Evolutionary conservation across 2,888 invertebrate genomes (phyloP).

Genomic region (Ochlodes sylvanus): DNA sequence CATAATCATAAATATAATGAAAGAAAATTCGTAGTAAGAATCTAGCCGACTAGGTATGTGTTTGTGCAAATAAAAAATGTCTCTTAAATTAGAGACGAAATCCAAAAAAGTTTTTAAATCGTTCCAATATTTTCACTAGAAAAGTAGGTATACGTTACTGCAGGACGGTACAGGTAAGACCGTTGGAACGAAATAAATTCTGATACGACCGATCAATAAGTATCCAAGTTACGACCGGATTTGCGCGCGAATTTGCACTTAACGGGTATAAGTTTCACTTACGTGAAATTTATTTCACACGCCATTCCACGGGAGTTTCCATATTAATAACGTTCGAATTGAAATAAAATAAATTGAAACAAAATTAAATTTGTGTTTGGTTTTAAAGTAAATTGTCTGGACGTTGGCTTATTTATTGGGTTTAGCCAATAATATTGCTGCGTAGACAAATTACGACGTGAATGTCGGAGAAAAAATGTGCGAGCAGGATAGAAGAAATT

Average conservation of each 20-base stretch:
- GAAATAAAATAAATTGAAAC: background rate
- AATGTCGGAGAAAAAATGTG: too few relatives aligned
- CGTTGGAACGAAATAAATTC: slow-evolving; percentile 33
- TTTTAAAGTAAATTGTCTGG: slow-evolving; percentile 4
- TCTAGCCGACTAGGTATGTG: too few relatives aligned
- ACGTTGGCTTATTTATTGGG: background rate
- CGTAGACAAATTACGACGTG: too few relatives aligned
- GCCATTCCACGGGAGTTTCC: slow-evolving; percentile 29
- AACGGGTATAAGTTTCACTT: slow-evolving; percentile 49
- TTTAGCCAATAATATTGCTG: background rate
- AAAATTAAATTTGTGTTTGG: slow-evolving; percentile 1
- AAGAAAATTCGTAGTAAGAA: too few relatives aligned
- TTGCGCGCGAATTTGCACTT: slow-evolving; percentile 47
- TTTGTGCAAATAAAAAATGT: too few relatives aligned
- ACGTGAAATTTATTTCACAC: slow-evolving; percentile 47
- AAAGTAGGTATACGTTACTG: background rate
- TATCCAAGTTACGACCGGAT: slow-evolving; percentile 45
- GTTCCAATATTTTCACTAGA: slow-evolving; percentile 5
- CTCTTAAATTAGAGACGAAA: too few relatives aligned
- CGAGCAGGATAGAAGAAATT: too few relatives aligned
- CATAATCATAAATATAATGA: too few relatives aligned
- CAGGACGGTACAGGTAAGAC: slow-evolving; percentile 10
- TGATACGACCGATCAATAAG: slow-evolving; percentile 37
- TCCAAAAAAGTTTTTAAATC: background rate
- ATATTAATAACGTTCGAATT: slow-evolving; percentile 40